These are phyloP conservation scores for Drosophila neotestacea DNA, from an alignment of 2,888 invertebrate species.

Conservation along the genomic window DNA sequence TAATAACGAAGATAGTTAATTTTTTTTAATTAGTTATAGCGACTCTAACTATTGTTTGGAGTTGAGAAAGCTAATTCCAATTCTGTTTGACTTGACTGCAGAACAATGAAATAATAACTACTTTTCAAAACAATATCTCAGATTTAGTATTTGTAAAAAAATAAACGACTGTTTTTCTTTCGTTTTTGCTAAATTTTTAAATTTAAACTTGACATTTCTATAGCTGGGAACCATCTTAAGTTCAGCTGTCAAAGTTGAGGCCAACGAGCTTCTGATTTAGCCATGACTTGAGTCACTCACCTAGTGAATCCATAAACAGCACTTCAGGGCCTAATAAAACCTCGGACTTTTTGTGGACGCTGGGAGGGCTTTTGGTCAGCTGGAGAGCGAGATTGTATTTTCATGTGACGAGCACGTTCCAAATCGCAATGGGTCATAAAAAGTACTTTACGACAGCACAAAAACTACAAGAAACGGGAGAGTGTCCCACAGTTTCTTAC, in stretches of 20 bases:
- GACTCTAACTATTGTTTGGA: too few relatives aligned
- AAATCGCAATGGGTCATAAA: constrained; percentile 52
- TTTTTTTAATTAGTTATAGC: too few relatives aligned
- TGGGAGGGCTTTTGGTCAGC: not conserved
- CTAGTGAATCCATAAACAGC: constrained; percentile 11
- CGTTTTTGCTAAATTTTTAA: too few relatives aligned
- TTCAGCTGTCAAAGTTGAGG: constrained; percentile 1
- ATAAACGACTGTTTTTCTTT: too few relatives aligned
- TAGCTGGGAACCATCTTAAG: not conserved
- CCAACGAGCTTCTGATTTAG: constrained; percentile 26
- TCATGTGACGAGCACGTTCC: constrained; percentile 54
- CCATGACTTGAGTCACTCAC: constrained; percentile 18
- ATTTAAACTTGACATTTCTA: too few relatives aligned
- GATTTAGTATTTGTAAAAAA: too few relatives aligned
- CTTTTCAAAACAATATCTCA: too few relatives aligned
- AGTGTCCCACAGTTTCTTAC: constrained; percentile 16
- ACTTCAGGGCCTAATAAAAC: constrained; percentile 35
- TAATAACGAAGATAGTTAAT: too few relatives aligned
- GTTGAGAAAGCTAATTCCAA: too few relatives aligned
- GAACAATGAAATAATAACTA: too few relatives aligned
- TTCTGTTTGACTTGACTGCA: too few relatives aligned
- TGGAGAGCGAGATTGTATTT: constrained; percentile 44
- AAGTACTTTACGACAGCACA: constrained; percentile 48
- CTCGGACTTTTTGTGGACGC: constrained; percentile 9
- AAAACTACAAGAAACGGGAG: constrained; percentile 29